Conservation (phyloP, 2,888 invertebrate species). For the Phaedon cochleariae region DNA sequence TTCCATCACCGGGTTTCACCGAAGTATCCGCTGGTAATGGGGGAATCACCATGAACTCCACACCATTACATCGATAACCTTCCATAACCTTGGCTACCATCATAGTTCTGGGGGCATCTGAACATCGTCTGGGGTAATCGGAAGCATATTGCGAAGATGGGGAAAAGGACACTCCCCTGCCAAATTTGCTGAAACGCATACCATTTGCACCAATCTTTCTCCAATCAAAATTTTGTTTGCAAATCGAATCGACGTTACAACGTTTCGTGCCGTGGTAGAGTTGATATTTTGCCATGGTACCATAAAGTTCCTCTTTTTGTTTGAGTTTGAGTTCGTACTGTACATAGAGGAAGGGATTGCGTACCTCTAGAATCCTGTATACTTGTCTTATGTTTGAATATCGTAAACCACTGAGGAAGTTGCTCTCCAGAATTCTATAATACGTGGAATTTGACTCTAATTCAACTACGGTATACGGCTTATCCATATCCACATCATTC, state of each 20-base stretch:
- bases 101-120: background rate
- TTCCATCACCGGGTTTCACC: background rate
- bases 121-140: background rate
- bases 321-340: background rate
- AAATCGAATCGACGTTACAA: background rate
- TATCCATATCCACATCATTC: background rate
- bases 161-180: background rate
- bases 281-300: background rate
- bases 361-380: background rate
- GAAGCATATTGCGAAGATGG: background rate
- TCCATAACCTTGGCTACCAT: constrained; percentile 1
- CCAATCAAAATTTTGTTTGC: constrained; percentile 2
- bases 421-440: too few relatives aligned
- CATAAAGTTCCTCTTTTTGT: background rate
- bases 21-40: background rate
- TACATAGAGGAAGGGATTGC: background rate
- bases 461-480: background rate
- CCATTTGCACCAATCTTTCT: background rate
- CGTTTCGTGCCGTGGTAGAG: constrained; percentile 10
- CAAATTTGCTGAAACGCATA: background rate
- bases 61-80: background rate
- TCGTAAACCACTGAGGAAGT: too few relatives aligned
- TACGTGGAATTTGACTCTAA: background rate
- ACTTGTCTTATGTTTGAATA: too few relatives aligned
- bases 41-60: background rate